Base-by-base conservation (phyloP, 2,113 vertebrate species). In the Eonycteris spelaea region DNA sequence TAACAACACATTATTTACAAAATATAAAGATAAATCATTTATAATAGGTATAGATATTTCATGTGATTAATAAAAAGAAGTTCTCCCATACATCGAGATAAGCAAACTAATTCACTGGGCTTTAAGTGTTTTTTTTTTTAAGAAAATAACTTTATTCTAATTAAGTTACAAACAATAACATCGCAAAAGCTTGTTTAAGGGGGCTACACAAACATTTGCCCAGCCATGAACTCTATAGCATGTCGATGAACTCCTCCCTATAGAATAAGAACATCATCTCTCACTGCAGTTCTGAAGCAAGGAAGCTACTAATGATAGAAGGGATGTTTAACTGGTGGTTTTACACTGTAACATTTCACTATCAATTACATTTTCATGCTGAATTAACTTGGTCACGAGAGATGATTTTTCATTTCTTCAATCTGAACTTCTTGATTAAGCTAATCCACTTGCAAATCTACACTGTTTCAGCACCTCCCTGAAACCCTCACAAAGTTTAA, bases 401-500 rank as follows among this genome's bases (percentile, higher is more conserved):
- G 55, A 55, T 7, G 12, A 43, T 53, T 61, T 79, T 77, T 35
- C 22, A 35, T 86, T 43, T 80, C 16, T 86, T 65, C 16, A 43
- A 26, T 43, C 35, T 38, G 55, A 91, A 86, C 43, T 80, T 86
- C 65, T 63, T 80, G 21, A 90, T 63, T 91, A 79, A 21, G 73
- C 63, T 73, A 79, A 65, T 63, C 99, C 99, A n/a, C 99, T 99
- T 78, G 98, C 96, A 90, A 99, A 98, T 97, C 97, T 99, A 98
- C 99, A 99, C 90, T 99, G 98, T 97, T 99, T 99, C 86, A 99
- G 98, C 14, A 99, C 99, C 38, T 99, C 99, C 0, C 98, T 99
- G 98, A 99, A 99, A 55, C 99, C 99, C 96, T 99, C 99, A 0
- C 99, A 99, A 48, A 99, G 99, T 57, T 99, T 99, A 55, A 99